These are phyloP conservation scores for Caenorhabditis imperialis DNA, from an alignment of 2,888 invertebrate genomes.

Conservation along the genomic window DNA sequence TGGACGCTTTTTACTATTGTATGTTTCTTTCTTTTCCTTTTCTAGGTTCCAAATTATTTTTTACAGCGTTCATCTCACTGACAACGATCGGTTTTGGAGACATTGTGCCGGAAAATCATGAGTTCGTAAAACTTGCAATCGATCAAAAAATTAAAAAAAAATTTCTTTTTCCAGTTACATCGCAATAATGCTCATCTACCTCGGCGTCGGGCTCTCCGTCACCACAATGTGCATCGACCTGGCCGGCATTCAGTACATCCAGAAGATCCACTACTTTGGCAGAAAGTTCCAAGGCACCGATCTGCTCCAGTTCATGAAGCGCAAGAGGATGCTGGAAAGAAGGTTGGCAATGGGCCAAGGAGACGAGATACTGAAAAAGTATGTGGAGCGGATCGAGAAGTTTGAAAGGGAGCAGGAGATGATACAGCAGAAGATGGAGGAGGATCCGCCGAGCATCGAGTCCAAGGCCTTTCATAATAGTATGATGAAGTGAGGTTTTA, in stretches of 20 bases:
- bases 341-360: conserved; percentile 76
- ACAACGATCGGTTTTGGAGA: conserved; percentile 78
- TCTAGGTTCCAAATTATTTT: conserved; percentile 15
- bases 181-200: conserved; percentile 77
- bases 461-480: conserved; percentile 42
- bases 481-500: conserved; percentile 36
- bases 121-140: conserved; percentile 63
- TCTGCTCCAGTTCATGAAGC: conserved; percentile 75
- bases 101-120: conserved; percentile 76
- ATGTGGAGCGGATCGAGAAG: conserved; percentile 67
- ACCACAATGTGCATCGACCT: conserved; percentile 78
- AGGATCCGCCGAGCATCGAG: conserved; percentile 36
- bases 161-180: conserved; percentile 67
- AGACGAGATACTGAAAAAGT: conserved; percentile 72
- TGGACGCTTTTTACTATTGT: conserved; percentile 81
- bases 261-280: conserved; percentile 78
- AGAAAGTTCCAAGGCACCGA: conserved; percentile 78
- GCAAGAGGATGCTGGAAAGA: conserved; percentile 76
- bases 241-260: conserved; percentile 78
- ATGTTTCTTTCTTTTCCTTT: conserved; percentile 23
- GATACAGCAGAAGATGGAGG: conserved; percentile 26
- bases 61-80: conserved; percentile 76
- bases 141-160: not conserved
- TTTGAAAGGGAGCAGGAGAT: conserved; percentile 42
- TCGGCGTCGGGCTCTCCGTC: conserved; percentile 78